Conservation (phyloP, 2,888 invertebrate species). For the Diarsia dahlii region DNA sequence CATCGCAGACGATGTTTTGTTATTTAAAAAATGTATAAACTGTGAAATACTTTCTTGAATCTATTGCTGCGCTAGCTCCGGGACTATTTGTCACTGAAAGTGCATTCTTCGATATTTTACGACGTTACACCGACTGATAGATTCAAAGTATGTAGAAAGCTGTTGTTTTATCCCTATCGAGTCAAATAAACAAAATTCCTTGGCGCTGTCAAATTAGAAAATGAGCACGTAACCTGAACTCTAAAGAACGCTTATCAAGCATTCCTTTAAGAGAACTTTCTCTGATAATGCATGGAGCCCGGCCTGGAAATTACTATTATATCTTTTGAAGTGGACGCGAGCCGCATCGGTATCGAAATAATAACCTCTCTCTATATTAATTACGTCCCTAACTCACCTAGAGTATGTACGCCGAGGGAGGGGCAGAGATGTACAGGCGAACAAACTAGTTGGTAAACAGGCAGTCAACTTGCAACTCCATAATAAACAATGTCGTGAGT, state of each 20-base stretch:
- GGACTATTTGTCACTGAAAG: constrained; percentile 15
- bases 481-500: background rate
- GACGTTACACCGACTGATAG: background rate
- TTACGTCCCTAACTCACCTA: constrained; percentile 78
- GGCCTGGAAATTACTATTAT: constrained; percentile 78
- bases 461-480: background rate
- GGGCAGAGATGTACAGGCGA: constrained; percentile 70
- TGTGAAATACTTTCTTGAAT: constrained; percentile 13
- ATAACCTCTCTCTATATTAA: constrained; percentile 88
- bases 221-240: constrained; percentile 64
- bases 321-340: constrained; percentile 74
- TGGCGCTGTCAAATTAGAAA: constrained; percentile 62
- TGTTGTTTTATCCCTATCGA: constrained; percentile 40
- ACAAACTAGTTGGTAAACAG: background rate
- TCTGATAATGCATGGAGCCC: constrained; percentile 81
- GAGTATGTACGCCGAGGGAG: constrained; percentile 79
- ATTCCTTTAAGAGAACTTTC: constrained; percentile 84
- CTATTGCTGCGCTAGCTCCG: constrained; percentile 1
- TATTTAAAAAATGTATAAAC: constrained; percentile 24
- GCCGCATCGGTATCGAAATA: constrained; percentile 81
- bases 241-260: constrained; percentile 70
- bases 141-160: constrained; percentile 19
- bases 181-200: constrained; percentile 43
- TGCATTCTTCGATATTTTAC: constrained; percentile 20
- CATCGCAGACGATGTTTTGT: constrained; percentile 26